Evolutionary conservation across 2,113 vertebrate species (phyloP), one percentile per base, ranked within the genome.

Genomic region (Peromyscus leucopus): DNA sequence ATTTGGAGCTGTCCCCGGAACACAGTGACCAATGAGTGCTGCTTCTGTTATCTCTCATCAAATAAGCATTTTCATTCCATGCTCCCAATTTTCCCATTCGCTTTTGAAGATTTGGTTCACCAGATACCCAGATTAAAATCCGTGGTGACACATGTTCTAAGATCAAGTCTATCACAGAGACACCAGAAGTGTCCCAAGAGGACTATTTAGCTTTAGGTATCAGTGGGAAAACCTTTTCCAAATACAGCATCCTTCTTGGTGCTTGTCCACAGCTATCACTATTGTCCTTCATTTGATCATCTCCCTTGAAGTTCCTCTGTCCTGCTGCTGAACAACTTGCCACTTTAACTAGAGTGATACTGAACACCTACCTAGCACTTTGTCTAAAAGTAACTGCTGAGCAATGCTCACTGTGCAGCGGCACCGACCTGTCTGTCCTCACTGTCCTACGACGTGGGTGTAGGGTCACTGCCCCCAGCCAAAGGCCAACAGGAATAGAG

Each of bases 51-150:
- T 42, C 87, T 79, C 15, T 67, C 39, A 28, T 82, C n/a, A 89
- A 72, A 91, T 42, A 74, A 92, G 61, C 48, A 80, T n/a, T 82
- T 71, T 93, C n/a, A 31, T 42, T 11, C 42, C 51, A 57, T 59
- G 48, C 51, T 95, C 63, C 19, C 4, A 26, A 2, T 57, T 85
- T 76, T 42, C 55, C 31, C 63, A 63, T 80, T 89, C 8, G 31
- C n/a, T 55, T 61, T 59, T 78, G 69, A 93, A 67, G 21, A 55
- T 93, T 67, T 42, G 28, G 9, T 26, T 90, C 51, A 72, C 55
- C 5, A 36, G 51, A 74, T 84, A 90, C 51, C 21, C 31, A 51
- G 69, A 51, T 87, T 88, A 42, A 90, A 87, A 33, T 28, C 7
- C 26, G 13, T 84, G 17, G n/a, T 51, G 26, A 4, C 7, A 16